Evolutionary conservation across 2,888 invertebrate species (phyloP).

Genomic region (Drosophila neoperkinsi): DNA sequence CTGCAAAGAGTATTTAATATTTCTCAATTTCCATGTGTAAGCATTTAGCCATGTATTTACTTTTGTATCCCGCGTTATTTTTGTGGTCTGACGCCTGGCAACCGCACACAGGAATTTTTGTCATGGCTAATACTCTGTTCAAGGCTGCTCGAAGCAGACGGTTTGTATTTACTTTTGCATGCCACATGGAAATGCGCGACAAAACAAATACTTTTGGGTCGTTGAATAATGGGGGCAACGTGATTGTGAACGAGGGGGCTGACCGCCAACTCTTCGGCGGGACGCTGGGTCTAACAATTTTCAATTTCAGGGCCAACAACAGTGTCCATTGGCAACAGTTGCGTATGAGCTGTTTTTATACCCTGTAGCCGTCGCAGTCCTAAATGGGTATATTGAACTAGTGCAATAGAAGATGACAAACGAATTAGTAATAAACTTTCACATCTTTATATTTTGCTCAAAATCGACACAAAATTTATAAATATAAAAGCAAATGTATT

Average conservation of each 20-base stretch:
- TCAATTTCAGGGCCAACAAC: constrained; percentile 70
- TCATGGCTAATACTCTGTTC: constrained; percentile 40
- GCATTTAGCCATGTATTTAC: background rate
- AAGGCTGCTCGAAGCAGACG: constrained; percentile 46
- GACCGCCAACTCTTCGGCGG: constrained; percentile 53
- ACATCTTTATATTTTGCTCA: background rate
- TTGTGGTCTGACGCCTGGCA: constrained; percentile 5
- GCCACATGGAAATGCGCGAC: constrained; percentile 57
- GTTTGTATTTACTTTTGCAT: constrained; percentile 30
- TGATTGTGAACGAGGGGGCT: constrained; percentile 29
- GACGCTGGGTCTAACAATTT: constrained; percentile 55
- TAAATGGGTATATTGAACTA: background rate
- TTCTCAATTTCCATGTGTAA: background rate
- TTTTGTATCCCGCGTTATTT: background rate
- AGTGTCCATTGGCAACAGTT: constrained; percentile 67
- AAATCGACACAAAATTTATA: background rate
- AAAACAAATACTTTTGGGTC: constrained; percentile 39
- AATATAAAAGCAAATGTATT: background rate
- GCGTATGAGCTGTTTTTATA: constrained; percentile 13
- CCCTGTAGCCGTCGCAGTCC: background rate
- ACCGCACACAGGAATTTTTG: constrained; percentile 22
- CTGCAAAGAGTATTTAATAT: constrained; percentile 9
- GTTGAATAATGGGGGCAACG: background rate
- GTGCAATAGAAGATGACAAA: background rate
- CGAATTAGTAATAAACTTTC: background rate